Percentiles rank a stretch among this genome's conserved stretches.
Evolutionary conservation across 92 coral and sea anemone species (phyloP).

Genomic region (Blastomussa wellsi): DNA sequence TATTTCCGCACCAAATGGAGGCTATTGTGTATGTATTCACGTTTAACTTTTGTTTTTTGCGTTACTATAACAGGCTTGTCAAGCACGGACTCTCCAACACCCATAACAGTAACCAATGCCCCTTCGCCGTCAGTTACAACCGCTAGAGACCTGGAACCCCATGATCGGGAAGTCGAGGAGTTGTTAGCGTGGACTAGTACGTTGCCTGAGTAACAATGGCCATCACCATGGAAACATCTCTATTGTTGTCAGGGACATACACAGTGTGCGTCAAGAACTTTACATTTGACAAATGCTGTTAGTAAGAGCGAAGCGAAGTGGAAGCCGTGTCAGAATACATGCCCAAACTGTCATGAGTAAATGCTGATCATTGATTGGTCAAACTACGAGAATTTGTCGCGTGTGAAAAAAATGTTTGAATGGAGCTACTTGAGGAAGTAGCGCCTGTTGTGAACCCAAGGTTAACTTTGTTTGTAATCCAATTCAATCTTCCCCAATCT

Average conservation of each 20-base stretch:
- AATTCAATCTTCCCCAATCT: background rate
- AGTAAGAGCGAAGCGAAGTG: background rate
- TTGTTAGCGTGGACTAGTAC: slow-evolving; percentile 79
- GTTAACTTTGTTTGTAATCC: background rate
- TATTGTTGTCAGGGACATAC: background rate
- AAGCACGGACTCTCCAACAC: slow-evolving; percentile 3
- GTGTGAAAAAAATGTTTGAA: background rate
- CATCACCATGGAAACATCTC: background rate
- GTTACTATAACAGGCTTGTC: background rate
- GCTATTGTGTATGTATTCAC: background rate
- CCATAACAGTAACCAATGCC: slow-evolving; percentile 37
- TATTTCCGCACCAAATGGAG: too few relatives aligned
- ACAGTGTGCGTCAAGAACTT: background rate
- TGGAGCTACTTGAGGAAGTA: too few relatives aligned
- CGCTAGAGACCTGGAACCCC: slow-evolving; percentile 70
- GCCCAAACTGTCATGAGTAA: background rate
- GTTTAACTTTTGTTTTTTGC: background rate
- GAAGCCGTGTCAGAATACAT: background rate
- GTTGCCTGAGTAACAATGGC: slow-evolving; percentile 36
- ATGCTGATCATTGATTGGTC: background rate
- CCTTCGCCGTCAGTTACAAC: slow-evolving; percentile 56
- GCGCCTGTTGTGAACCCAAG: background rate
- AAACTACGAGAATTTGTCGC: background rate
- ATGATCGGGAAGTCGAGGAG: slow-evolving; percentile 82
- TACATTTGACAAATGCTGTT: background rate